Evolutionary conservation across 1,140 invertebrate species (phyloP), one percentile per base, ranked within the genome.

Genomic region (Bombus waltoni): DNA sequence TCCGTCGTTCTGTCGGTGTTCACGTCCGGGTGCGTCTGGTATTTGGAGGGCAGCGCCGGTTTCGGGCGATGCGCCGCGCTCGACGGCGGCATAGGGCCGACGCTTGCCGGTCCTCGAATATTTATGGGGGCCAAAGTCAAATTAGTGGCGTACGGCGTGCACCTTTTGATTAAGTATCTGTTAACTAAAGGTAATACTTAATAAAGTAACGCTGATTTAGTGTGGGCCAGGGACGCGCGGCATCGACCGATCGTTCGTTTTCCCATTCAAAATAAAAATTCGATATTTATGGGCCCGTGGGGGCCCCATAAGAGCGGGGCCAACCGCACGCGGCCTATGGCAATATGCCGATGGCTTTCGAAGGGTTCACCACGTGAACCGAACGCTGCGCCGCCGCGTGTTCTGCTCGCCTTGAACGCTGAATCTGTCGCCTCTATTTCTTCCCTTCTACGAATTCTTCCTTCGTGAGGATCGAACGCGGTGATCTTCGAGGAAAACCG

Each of bases 151-250:
- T 94, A 95, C 94, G 94, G 95, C 93, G 94, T 94, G 93, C 93
- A 95, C 94, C 94, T 95, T 95, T 95, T 95, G 94, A 95, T 95
- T 95, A 95, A 95, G 95, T 95, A 95, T 95, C 95, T 95, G 95
- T 95, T 95, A 95, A 95, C 94, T 94, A 94, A 95, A 95, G 94
- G 94, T 95, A 95, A 95, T 95, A 95, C 95, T 95, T 95, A 95
- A 95, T 95, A 95, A 95, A 95, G 94, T 95, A 95, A 95, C 94
- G 93, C 93, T 95, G 95, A 95, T 95, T 95, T 95, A 95, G 94
- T 94, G 92, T 87, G 90, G 89, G 84, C 87, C 86, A 87, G 87
- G 82, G 90, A 91, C 80, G 87, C 88, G 82, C 88, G 88, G 89
- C 92, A 92, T 94, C 94, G 94, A 92, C 89, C 87, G 89, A 83